Percentiles rank a stretch among this genome's conserved stretches.
Conservation (phyloP, 2,888 invertebrate species). For the Poecilus cupreus region DNA sequence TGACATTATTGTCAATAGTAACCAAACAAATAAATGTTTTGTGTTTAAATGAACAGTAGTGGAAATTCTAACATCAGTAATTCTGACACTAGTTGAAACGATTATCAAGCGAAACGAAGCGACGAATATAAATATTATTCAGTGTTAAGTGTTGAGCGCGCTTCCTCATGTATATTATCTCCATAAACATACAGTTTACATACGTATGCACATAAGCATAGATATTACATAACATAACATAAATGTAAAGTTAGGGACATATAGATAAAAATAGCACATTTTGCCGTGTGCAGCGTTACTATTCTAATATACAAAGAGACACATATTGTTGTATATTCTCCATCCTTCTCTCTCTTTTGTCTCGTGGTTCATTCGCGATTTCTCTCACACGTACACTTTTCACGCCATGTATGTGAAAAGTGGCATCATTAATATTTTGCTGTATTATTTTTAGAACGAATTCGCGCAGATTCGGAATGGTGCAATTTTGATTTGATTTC, state of each 20-base stretch:
- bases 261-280: slow-evolving; percentile 52
- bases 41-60: no score
- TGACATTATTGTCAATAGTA: no score
- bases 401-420: background rate
- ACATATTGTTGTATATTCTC: slow-evolving; percentile 47
- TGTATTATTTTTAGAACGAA: no score
- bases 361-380: slow-evolving; percentile 7
- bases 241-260: slow-evolving; percentile 29
- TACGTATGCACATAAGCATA: slow-evolving; percentile 47
- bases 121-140: background rate
- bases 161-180: slow-evolving; percentile 20
- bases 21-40: no score
- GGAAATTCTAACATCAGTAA: no score
- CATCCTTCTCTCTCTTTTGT: background rate
- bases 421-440: background rate
- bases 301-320: slow-evolving; percentile 53
- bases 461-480: no score
- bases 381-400: background rate
- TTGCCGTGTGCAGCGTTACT: slow-evolving; percentile 52
- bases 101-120: no score
- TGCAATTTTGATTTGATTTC: no score
- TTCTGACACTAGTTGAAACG: no score
- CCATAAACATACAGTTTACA: background rate
- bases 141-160: background rate
- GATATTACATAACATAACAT: slow-evolving; percentile 32